Evolutionary conservation across 2,797 vertebrate species (phyloP), one percentile per base, ranked within the genome.

Genomic region (Danio aesculapii): DNA sequence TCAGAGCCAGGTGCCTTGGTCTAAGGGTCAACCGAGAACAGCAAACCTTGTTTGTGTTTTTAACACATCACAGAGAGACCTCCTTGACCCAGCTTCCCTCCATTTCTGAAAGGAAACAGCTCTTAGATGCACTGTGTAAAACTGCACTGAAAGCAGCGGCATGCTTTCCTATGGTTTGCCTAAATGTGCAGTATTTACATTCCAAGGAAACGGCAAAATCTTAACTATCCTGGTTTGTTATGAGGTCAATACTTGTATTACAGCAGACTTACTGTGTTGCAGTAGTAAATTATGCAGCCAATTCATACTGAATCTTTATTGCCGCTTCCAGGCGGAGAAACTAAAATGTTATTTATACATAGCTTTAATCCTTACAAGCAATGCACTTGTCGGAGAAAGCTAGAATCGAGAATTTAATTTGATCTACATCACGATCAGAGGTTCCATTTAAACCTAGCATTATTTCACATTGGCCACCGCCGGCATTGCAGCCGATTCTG

Each of bases 1-100:
- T 84, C 75, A 79, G 71, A 71, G 64, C 84, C 71, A 84, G 70
- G 76, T 77, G 85, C 72, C 72, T 82, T 63, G 59, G 57, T 84
- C 50, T 77, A 52, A 57, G 77, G 80, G 68, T 83, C 83, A 83
- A 74, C 73, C 72, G 82, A 75, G 75, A 82, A 79, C 70, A 79
- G 70, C 41, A 70, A 63, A 53, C 57, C 21, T 44, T 79, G 79
- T 59, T 73, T 84, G 83, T 80, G 63, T 84, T 71, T 86, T 84
- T 67, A 74, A 71, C 64, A 81, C 68, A 84, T 84, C 69, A 79
- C 78, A 84, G 64, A 81, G 46, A 73, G 77, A 73, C 77, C 67
- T 67, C 10, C 14, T 58, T 67, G 21, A 72, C 68, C 77, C 70
- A 47, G 57, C 73, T 82, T 57, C 70, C 72, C 81, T 74, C 52